A percentile compares a stretch with the other conserved stretches of the same genome.
phyloP scores from a whole-genome alignment of 2,113 vertebrate species.

The Girardinichthys multiradiatus region DNA sequence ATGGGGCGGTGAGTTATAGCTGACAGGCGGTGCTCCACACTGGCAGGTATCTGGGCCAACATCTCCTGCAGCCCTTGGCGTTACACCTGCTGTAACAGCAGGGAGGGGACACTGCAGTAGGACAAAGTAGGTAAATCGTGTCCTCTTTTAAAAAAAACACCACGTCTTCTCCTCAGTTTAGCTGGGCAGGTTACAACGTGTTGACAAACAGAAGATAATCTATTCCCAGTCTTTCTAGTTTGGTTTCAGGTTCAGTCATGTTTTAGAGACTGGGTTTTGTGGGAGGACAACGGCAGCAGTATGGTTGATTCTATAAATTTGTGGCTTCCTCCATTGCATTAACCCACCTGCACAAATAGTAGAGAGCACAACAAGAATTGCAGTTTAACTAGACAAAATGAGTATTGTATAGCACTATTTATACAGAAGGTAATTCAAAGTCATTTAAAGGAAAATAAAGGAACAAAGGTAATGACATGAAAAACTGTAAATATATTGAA shows the following conservation, averaged over 20 bases:
- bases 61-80: conserved; percentile 34
- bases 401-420: too few species aligned
- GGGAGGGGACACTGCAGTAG: conserved; percentile 44
- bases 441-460: too few species aligned
- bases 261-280: conserved; percentile 12
- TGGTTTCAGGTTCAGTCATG: conserved; percentile 42
- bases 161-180: conserved; percentile 32
- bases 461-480: too few species aligned
- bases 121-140: conserved; percentile 60
- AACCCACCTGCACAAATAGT: conserved; percentile 85
- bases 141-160: conserved; percentile 55
- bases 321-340: conserved; percentile 96
- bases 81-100: conserved; percentile 68
- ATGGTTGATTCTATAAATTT: conserved; percentile 87
- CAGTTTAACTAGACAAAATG: too few species aligned
- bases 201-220: conserved; percentile 19
- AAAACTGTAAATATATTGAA: too few species aligned
- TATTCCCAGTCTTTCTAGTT: conserved; percentile 6
- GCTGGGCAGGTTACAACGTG: conserved; percentile 25
- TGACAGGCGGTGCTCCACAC: conserved; percentile 41
- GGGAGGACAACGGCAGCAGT: conserved; percentile 3
- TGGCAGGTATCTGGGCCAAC: conserved; percentile 63
- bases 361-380: too few species aligned
- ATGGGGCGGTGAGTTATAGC: conserved; percentile 35
- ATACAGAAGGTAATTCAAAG: too few species aligned